phyloP scores from a whole-genome alignment of 2,797 vertebrate genomes.

The Parambassis ranga region DNA sequence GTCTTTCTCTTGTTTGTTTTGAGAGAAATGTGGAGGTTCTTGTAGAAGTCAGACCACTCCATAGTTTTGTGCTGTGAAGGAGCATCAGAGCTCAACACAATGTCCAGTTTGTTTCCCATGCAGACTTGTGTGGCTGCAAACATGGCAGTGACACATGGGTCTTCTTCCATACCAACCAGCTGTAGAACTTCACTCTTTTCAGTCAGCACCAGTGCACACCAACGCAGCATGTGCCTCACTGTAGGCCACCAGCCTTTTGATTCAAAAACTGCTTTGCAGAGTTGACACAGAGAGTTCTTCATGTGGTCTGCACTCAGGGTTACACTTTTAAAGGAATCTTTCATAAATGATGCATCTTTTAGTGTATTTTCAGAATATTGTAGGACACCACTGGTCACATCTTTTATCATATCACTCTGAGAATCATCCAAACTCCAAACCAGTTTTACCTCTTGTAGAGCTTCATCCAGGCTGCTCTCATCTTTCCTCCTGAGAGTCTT shows the following conservation, averaged over 20 bases:
- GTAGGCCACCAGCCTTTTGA: constrained; percentile 18
- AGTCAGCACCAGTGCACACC: constrained; percentile 18
- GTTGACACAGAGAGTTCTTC: not conserved
- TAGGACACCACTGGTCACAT: not conserved
- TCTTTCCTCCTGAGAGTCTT: not conserved
- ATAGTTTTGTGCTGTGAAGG: not conserved
- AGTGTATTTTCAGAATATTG: not conserved
- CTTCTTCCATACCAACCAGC: not conserved
- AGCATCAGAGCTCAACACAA: constrained; percentile 18
- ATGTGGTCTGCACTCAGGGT: not conserved
- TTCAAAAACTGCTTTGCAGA: not conserved
- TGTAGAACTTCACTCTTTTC: accelerated
- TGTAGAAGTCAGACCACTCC: constrained; percentile 36
- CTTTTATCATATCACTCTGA: not conserved
- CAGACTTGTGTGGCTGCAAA: constrained; percentile 13
- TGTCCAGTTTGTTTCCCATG: constrained; percentile 1
- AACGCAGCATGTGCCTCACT: constrained; percentile 16
- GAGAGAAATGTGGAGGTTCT: not conserved
- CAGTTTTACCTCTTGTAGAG: not conserved
- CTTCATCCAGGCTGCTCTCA: not conserved
- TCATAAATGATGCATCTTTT: accelerated
- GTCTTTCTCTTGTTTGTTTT: not conserved
- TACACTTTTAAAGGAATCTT: not conserved
- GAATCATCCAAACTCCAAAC: not conserved
- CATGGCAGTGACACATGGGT: constrained; percentile 25